phyloP scores from a whole-genome alignment of 2,113 vertebrate species.

The Chaetops frenatus region DNA sequence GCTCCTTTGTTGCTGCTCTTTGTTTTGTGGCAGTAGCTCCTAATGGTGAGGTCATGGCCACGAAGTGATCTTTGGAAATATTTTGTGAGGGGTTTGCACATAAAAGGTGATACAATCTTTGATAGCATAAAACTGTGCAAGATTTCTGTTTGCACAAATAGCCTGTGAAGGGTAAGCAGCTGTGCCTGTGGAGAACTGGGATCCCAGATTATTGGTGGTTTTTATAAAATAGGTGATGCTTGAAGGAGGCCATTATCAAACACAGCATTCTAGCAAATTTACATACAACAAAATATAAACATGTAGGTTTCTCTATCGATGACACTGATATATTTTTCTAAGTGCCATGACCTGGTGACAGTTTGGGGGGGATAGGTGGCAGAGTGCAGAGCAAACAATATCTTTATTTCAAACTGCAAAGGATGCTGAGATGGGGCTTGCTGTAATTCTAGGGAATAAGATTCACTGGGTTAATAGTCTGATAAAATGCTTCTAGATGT shows the following conservation, averaged over 20 bases:
- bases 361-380: neutral
- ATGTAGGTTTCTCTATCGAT: rapidly evolving
- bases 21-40: neutral
- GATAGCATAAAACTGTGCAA: neutral
- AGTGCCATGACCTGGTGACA: neutral
- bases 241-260: neutral
- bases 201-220: neutral
- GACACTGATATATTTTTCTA: neutral
- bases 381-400: neutral
- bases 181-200: neutral
- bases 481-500: neutral
- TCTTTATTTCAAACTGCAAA: neutral
- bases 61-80: neutral
- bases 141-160: neutral
- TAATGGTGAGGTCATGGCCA: neutral
- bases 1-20: neutral
- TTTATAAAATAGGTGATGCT: neutral
- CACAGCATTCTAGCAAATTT: neutral
- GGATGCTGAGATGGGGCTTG: neutral
- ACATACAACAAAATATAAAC: neutral
- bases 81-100: neutral
- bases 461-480: neutral
- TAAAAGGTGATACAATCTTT: neutral
- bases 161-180: neutral
- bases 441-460: neutral